These are phyloP conservation scores for Orchestia grillus DNA, from an alignment of 1,140 invertebrate genomes.

Conservation along the genomic window DNA sequence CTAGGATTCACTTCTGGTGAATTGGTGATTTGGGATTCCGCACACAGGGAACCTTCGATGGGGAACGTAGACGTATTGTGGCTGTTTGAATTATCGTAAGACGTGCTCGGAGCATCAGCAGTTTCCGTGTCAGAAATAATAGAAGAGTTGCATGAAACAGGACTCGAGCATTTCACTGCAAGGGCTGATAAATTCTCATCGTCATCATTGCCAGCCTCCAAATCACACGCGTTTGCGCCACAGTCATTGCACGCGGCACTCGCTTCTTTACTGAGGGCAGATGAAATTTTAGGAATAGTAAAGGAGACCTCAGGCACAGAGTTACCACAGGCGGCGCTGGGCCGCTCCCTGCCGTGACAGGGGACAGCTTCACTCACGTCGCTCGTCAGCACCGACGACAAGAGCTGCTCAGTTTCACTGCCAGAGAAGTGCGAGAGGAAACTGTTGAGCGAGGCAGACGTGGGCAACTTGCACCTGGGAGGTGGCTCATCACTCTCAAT, in stretches of 20 bases:
- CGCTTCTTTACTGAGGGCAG: neutral
- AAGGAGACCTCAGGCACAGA: neutral
- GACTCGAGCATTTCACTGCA: conserved; percentile 5
- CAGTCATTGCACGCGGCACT: neutral
- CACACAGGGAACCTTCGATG: neutral
- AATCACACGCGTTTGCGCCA: neutral
- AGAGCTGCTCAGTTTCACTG: neutral
- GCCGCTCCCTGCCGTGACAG: neutral
- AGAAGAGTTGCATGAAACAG: neutral
- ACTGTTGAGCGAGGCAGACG: neutral
- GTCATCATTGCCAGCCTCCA: neutral
- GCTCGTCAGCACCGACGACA: neutral
- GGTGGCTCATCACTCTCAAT: neutral
- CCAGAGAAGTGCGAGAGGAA: neutral
- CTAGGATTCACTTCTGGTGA: neutral
- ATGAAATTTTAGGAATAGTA: neutral
- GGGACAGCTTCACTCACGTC: neutral
- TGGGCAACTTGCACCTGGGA: neutral
- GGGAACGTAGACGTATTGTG: conserved; percentile 5
- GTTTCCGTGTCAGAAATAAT: conserved; percentile 2
- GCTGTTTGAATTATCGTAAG: conserved; percentile 43
- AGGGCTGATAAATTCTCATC: neutral
- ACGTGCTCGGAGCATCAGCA: conserved; percentile 18
- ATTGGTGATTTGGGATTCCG: neutral
- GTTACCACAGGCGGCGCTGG: neutral